Conservation (phyloP, 2,888 invertebrate species). For the Neoascia interrupta region DNA sequence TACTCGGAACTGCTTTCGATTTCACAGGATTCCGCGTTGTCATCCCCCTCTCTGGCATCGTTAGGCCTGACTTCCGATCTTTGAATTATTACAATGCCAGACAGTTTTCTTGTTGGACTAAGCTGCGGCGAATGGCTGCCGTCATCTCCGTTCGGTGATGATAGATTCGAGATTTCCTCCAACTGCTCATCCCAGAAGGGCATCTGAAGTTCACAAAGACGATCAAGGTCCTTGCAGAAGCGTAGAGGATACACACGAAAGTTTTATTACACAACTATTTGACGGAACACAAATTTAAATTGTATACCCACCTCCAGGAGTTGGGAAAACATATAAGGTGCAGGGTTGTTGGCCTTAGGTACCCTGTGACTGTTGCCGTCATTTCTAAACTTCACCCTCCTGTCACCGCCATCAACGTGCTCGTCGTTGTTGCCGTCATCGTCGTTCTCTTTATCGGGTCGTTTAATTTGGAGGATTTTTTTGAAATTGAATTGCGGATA, state of each 20-base stretch:
- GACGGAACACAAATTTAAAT: constrained; percentile 13
- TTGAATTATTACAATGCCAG: constrained; percentile 65
- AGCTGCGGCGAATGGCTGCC: not conserved
- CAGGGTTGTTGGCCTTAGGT: not conserved
- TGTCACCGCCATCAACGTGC: not conserved
- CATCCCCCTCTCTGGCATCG: constrained; percentile 38
- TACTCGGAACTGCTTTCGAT: constrained; percentile 71
- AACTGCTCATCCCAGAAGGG: constrained; percentile 74
- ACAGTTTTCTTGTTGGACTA: constrained; percentile 55
- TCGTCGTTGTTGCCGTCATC: not conserved
- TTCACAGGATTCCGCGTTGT: constrained; percentile 50
- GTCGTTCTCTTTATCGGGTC: not conserved
- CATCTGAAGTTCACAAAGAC: constrained; percentile 75
- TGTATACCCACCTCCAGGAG: constrained; percentile 67
- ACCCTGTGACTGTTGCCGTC: not conserved
- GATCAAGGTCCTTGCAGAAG: constrained; percentile 75
- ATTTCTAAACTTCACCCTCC: not conserved
- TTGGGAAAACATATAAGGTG: constrained; percentile 71
- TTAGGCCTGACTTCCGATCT: constrained; percentile 51
- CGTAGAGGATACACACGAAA: constrained; percentile 1
- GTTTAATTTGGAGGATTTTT: constrained; percentile 75
- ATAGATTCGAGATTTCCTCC: constrained; percentile 74
- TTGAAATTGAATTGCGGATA: constrained; percentile 75
- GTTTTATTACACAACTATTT: constrained; percentile 20
- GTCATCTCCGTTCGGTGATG: constrained; percentile 60